These are phyloP conservation scores for Gymnocypris eckloni DNA, from an alignment of 2,797 vertebrate genomes.

Conservation along the genomic window DNA sequence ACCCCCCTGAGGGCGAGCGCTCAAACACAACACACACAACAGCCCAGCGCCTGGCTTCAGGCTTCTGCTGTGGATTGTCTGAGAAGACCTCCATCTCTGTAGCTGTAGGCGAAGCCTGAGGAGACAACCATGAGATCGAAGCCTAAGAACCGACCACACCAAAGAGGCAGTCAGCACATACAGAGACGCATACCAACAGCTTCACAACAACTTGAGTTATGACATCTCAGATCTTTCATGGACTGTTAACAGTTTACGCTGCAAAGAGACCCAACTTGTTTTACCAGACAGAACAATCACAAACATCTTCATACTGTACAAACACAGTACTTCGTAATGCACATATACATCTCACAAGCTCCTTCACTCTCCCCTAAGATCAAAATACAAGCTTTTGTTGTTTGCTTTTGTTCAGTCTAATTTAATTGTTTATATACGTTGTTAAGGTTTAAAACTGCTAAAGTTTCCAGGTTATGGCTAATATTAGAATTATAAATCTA, in stretches of 20 bases:
- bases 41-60: neutral
- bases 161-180: constrained; percentile 51
- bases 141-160: neutral
- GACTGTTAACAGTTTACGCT: neutral
- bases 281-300: constrained; percentile 7
- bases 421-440: neutral
- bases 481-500: neutral
- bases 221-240: neutral
- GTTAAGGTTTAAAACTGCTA: neutral
- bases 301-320: neutral
- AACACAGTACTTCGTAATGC: neutral
- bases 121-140: constrained; percentile 20
- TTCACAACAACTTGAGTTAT: neutral
- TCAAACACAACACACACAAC: constrained; percentile 2
- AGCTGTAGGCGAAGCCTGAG: constrained; percentile 44
- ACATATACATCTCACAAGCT: neutral
- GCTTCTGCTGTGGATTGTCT: constrained; percentile 8
- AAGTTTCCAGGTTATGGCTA: neutral
- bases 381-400: neutral
- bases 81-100: constrained; percentile 26
- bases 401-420: neutral
- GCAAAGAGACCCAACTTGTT: neutral
- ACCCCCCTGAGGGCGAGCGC: constrained; percentile 25
- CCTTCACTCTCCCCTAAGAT: neutral
- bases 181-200: constrained; percentile 13